Conservation (phyloP, 2,797 vertebrate genomes). For the Tangara arthus region DNA sequence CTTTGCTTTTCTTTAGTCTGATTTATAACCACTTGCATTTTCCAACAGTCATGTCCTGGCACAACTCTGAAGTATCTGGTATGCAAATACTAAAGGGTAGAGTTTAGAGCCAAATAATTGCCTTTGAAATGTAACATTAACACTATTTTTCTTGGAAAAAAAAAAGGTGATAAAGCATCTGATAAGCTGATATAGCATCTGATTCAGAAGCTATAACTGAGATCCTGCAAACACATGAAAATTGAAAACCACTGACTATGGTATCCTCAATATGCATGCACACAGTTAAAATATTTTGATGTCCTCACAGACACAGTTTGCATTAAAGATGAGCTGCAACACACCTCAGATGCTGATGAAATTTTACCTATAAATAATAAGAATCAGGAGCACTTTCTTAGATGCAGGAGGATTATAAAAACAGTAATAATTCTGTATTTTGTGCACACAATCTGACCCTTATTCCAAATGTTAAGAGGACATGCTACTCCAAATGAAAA, state of each 20-base stretch:
- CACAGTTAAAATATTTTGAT: not conserved
- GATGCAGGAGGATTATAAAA: not conserved
- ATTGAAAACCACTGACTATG: not conserved
- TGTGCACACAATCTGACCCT: not conserved
- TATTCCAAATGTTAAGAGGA: not conserved
- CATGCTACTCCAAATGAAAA: not conserved
- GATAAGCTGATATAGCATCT: too few species aligned
- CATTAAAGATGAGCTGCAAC: not conserved
- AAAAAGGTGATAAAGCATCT: not conserved
- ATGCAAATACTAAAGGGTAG: constrained; percentile 6
- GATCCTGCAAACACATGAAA: not conserved
- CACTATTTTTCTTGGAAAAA: not conserved
- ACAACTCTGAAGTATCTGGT: not conserved
- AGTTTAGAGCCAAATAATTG: constrained; percentile 10
- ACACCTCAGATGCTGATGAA: not conserved
- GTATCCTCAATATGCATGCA: not conserved
- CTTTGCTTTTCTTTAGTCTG: not conserved
- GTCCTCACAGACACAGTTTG: not conserved
- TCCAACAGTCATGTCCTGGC: not conserved
- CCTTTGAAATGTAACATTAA: not conserved
- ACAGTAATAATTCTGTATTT: not conserved
- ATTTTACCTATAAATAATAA: not conserved
- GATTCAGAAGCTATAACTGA: not conserved
- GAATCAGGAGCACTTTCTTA: not conserved
- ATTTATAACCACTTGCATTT: constrained; percentile 1